Base-by-base conservation (phyloP, 2,888 invertebrate species). In the Callyntrura guangdongensis region DNA sequence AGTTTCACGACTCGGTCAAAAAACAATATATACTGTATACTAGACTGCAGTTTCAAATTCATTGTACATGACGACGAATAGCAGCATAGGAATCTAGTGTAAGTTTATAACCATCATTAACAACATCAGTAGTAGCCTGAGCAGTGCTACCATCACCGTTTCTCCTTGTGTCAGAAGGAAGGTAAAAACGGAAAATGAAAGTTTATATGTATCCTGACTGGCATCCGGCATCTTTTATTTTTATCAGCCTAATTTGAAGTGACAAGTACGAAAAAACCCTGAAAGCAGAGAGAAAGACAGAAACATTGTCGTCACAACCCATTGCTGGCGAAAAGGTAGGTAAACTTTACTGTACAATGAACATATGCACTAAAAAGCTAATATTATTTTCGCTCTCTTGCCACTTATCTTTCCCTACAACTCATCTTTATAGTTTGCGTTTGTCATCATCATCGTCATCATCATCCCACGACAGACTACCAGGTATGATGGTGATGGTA, bases 1-100 rank as follows among this genome's bases (percentile, higher is more conserved):
- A 82, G 22, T 64, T 82, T 17, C 14, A 74, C 45, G 20, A 49
- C 49, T 45, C 72, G 85, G 36, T 72, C 85, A 9, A 72, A 72
- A 86, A 86, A 69, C 69, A 59, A 83, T 67, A 86, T 86, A 14
- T 84, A 84, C 74, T 86, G 85, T 56, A 86, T 86, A 72, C 85
- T 86, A 1, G 85, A 85, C 72, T 85, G 85, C 72, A 85, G 85
- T 22, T 85, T 85, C 27, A 85, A 85, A 72, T 85, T 85, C 36
- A 85, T 85, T 85, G 17, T 72, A 72, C 61, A 14, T 0, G n/a
- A 2, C 27, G 56, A 59, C 56, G 27, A 79, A 79, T 56, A 79
- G 56, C 56, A 59, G 25, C n/a, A 22, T 45, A 25, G 59, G 12
- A 5, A 22, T 45, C 0, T 12, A n/a, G 45, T 69, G 1, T 1